phyloP scores from a whole-genome alignment of 1,140 invertebrate genomes.

The Uloborus diversus region DNA sequence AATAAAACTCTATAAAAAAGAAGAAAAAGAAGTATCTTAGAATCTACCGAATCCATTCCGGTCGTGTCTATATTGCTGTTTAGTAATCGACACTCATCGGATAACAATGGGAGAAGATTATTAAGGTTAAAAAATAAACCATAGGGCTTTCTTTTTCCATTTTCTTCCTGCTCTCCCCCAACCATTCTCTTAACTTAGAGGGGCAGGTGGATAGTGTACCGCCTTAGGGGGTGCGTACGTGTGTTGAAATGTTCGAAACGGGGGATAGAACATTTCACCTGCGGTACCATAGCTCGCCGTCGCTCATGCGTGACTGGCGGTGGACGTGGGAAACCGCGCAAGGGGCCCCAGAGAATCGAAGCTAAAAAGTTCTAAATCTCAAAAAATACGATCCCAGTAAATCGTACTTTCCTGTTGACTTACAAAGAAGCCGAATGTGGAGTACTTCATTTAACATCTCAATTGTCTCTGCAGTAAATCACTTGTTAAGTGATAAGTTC shows the following conservation, averaged over 20 bases:
- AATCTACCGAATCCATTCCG: too few relatives aligned
- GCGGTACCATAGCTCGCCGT: conserved; percentile 24
- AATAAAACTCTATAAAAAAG: too few relatives aligned
- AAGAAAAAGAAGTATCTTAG: too few relatives aligned
- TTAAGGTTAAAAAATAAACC: conserved; percentile 4
- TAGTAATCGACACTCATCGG: too few relatives aligned
- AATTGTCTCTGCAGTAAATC: conserved; percentile 34
- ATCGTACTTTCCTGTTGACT: background rate
- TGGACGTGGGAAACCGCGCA: conserved; percentile 20
- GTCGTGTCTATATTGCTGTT: too few relatives aligned
- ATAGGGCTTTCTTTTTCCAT: background rate
- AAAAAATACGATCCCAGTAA: conserved; percentile 19
- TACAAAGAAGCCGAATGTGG: conserved; percentile 4
- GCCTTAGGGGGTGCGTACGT: conserved; percentile 28
- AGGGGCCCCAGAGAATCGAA: background rate
- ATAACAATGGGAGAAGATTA: background rate
- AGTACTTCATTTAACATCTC: conserved; percentile 6
- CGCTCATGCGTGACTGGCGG: conserved; percentile 8
- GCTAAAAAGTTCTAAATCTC: conserved; percentile 16
- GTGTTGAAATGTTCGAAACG: background rate
- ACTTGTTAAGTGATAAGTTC: conserved; percentile 32
- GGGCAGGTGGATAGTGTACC: conserved; percentile 17
- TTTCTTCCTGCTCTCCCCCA: background rate
- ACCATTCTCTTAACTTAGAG: background rate
- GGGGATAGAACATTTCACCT: conserved; percentile 12